phyloP scores from a whole-genome alignment of 2,113 vertebrate genomes.

The Poeciliopsis retropinna region DNA sequence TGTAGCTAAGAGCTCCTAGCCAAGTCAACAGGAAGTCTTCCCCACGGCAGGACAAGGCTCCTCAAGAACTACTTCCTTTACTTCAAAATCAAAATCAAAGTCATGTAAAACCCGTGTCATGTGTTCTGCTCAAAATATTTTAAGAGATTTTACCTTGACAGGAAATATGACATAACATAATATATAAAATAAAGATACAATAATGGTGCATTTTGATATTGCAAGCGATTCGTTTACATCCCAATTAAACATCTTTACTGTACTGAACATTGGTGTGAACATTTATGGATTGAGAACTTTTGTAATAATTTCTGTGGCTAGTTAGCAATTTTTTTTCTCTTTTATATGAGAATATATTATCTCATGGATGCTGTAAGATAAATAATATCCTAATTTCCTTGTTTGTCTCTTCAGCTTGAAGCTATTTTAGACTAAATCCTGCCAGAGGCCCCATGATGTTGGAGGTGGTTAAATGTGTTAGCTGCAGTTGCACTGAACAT shows the following conservation, averaged over 20 bases:
- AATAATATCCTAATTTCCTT: neutral
- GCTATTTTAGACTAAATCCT: slow-evolving; percentile 11
- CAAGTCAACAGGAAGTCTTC: neutral
- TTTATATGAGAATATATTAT: neutral
- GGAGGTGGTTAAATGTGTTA: slow-evolving; percentile 5
- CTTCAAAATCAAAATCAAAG: neutral
- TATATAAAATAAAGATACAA: neutral
- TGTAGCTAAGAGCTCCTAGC: neutral
- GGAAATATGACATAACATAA: neutral
- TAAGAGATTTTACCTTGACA: neutral
- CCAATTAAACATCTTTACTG: too few relatives aligned
- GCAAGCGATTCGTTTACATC: neutral
- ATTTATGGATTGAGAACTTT: too few relatives aligned
- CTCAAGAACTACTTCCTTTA: neutral
- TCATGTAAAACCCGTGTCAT: neutral
- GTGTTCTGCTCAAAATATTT: neutral
- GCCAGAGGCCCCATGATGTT: neutral
- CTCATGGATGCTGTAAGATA: neutral
- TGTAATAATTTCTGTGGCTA: neutral
- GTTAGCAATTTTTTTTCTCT: neutral
- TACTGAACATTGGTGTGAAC: too few relatives aligned
- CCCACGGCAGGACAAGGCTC: neutral
- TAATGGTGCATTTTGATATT: neutral
- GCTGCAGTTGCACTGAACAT: neutral
- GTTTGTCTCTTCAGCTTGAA: neutral